Percentiles rank a stretch among this genome's conserved stretches.
Evolutionary conservation across 2,113 vertebrate genomes (phyloP).

Genomic region (Geococcyx californianus): DNA sequence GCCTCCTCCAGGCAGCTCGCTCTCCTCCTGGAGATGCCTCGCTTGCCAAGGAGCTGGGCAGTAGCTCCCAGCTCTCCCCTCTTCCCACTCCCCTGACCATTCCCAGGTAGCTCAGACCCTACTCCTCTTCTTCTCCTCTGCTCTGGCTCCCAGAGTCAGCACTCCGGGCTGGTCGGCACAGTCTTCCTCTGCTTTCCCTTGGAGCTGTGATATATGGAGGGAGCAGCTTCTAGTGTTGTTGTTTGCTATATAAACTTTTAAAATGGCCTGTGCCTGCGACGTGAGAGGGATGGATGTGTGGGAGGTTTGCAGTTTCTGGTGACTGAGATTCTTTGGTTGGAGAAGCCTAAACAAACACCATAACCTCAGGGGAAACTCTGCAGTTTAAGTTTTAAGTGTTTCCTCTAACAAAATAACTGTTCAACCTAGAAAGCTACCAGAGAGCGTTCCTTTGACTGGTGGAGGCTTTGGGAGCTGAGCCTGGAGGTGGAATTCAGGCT

Average conservation of each 20-base stretch:
- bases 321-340: conserved; percentile 35
- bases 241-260: conserved; percentile 3
- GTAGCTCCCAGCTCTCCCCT: not conserved
- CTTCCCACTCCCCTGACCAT: rapidly evolving
- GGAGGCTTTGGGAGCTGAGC: rapidly evolving
- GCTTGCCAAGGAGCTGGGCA: not conserved
- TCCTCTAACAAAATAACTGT: conserved; percentile 29
- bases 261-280: rapidly evolving
- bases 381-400: conserved; percentile 44
- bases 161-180: not conserved
- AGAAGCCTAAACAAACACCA: conserved; percentile 61
- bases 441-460: not conserved
- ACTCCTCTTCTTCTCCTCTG: not conserved
- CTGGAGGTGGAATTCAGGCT: not conserved
- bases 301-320: conserved; percentile 32
- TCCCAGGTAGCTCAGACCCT: rapidly evolving
- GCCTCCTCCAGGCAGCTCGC: not conserved
- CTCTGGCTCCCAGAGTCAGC: not conserved
- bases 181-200: not conserved
- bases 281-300: not conserved
- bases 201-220: not conserved
- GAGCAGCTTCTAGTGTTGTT: conserved; percentile 1
- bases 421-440: conserved; percentile 11
- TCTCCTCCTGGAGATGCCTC: not conserved
- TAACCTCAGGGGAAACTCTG: conserved; percentile 46